A percentile compares a stretch with the other conserved stretches of the same genome.
Evolutionary conservation across 2,888 invertebrate species (phyloP).

Genomic region (Zootermopsis nevadensis): DNA sequence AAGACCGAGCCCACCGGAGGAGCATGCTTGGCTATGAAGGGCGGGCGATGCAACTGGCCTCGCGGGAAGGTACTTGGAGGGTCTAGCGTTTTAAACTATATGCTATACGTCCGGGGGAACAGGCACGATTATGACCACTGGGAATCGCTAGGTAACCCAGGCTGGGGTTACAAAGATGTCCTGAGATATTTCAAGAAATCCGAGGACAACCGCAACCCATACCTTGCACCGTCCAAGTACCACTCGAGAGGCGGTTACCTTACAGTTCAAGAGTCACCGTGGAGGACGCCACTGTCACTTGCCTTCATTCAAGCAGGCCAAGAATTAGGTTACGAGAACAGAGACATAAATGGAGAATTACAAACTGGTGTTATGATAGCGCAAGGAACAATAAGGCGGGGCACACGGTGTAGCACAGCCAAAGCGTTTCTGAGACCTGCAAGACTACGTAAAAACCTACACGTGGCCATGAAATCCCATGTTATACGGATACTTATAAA

Average conservation of each 20-base stretch:
- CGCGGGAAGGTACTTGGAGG: slow-evolving; percentile 91
- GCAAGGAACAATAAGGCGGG: slow-evolving; percentile 81
- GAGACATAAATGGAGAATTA: slow-evolving; percentile 83
- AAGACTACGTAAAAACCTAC: slow-evolving; percentile 79
- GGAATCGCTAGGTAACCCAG: slow-evolving; percentile 86
- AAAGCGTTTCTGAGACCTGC: slow-evolving; percentile 88
- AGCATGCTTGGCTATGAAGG: slow-evolving; percentile 86
- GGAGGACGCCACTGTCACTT: slow-evolving; percentile 83
- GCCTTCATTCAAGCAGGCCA: slow-evolving; percentile 86
- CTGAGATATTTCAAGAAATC: slow-evolving; percentile 91
- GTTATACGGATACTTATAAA: slow-evolving; percentile 82
- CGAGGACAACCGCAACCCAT: slow-evolving; percentile 89
- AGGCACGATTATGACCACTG: slow-evolving; percentile 88
- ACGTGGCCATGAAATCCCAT: slow-evolving; percentile 83
- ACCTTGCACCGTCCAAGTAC: slow-evolving; percentile 75
- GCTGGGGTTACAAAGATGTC: slow-evolving; percentile 87
- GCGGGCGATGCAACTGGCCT: slow-evolving; percentile 87
- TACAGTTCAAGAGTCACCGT: slow-evolving; percentile 86
- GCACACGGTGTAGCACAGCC: slow-evolving; percentile 86
- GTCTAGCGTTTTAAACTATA: slow-evolving; percentile 87
- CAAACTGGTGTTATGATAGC: slow-evolving; percentile 87
- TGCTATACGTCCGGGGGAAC: slow-evolving; percentile 90
- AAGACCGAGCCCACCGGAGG: slow-evolving; percentile 86
- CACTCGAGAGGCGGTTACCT: slow-evolving; percentile 80
- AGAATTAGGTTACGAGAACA: slow-evolving; percentile 85